These are phyloP conservation scores for Aurelia sp. DNA, from an alignment of 30 jellyfish, hydroid and myxozoan genomes.

Conservation along the genomic window DNA sequence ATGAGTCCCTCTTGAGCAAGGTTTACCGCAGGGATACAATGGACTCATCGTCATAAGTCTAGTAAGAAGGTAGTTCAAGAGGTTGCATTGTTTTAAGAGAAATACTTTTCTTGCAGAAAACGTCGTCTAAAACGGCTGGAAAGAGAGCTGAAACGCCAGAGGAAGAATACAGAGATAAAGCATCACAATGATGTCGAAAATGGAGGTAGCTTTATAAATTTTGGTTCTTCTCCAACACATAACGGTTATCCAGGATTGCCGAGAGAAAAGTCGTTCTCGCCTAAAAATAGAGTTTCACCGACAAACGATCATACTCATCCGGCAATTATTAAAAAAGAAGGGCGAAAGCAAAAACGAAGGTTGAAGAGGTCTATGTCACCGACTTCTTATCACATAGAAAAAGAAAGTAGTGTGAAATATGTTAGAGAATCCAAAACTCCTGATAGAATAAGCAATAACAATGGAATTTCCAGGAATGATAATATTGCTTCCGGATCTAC, in stretches of 20 bases:
- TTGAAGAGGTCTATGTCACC: no score
- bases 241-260: background rate
- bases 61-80: no score
- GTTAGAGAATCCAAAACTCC: no score
- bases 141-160: constrained; percentile 12
- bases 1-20: no score
- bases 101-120: constrained; percentile 15
- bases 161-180: background rate
- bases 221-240: constrained; percentile 9
- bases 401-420: no score
- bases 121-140: constrained; percentile 16
- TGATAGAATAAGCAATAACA: no score
- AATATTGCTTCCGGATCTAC: no score
- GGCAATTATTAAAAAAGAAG: constrained; percentile 29
- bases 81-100: no score
- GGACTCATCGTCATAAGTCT: no score
- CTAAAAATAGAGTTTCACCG: background rate
- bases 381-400: no score
- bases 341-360: background rate
- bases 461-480: no score
- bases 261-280: constrained; percentile 24
- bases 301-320: constrained; percentile 9
- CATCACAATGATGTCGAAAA: background rate
- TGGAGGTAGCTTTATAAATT: background rate
- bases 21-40: no score